Evolutionary conservation across 1,140 invertebrate genomes (phyloP).

Genomic region (Rhagoletis zephyria): DNA sequence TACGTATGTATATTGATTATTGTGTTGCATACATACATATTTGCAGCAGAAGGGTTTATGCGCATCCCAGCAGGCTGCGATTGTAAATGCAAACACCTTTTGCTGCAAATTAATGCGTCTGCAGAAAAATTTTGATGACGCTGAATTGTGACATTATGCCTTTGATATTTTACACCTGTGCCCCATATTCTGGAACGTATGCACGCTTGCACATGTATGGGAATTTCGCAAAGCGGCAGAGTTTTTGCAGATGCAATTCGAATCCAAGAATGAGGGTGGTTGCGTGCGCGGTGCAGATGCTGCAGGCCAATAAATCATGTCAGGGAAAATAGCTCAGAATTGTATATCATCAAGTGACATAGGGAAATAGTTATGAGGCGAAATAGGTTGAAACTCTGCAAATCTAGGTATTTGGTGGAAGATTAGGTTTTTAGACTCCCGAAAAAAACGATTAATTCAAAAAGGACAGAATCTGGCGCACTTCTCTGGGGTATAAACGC

Average conservation of each 20-base stretch:
- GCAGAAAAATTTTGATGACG: background rate
- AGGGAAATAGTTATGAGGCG: too few relatives aligned
- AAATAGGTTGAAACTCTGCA: too few relatives aligned
- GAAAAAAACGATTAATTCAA: too few relatives aligned
- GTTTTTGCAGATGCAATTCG: background rate
- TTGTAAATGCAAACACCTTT: slow-evolving; percentile 1
- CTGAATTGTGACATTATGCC: background rate
- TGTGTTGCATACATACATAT: background rate
- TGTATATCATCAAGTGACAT: too few relatives aligned
- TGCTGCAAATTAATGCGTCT: slow-evolving; percentile 9
- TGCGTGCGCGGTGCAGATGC: background rate
- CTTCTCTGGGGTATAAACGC: too few relatives aligned
- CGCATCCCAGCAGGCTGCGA: background rate
- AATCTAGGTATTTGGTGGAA: too few relatives aligned
- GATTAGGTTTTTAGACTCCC: too few relatives aligned
- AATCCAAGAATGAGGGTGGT: too few relatives aligned
- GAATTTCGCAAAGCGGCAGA: background rate
- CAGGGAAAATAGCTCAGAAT: background rate
- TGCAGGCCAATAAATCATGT: background rate
- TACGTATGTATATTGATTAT: background rate
- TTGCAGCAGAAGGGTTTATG: background rate
- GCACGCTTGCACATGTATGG: background rate
- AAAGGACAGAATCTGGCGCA: too few relatives aligned
- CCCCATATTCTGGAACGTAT: background rate
- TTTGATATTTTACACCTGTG: slow-evolving; percentile 16